Conservation (phyloP, 2,888 invertebrate genomes). For the Dioctria linearis region DNA sequence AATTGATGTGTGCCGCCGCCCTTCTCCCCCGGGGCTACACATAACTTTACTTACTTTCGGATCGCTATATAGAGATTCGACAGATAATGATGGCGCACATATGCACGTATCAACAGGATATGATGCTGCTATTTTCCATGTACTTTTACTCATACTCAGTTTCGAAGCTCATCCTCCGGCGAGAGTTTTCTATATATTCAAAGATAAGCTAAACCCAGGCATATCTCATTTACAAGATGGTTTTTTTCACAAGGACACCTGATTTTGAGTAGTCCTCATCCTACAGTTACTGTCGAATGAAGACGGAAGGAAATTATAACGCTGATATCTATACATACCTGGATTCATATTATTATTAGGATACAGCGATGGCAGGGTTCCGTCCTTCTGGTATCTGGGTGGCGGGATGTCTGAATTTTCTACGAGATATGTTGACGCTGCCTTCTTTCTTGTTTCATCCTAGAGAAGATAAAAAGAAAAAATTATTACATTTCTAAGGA, state of each 20-base stretch:
- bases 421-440: conserved; percentile 75
- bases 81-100: conserved; percentile 36
- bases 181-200: neutral
- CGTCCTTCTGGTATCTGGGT: conserved; percentile 75
- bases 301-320: conserved; percentile 14
- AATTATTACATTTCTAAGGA: conserved; percentile 12
- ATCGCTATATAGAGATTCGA: neutral
- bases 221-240: neutral
- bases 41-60: conserved; percentile 1
- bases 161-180: too few relatives aligned
- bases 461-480: conserved; percentile 57
- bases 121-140: conserved; percentile 3
- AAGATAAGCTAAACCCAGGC: neutral
- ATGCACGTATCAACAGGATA: conserved; percentile 24
- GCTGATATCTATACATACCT: conserved; percentile 70
- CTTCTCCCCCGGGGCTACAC: neutral
- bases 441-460: conserved; percentile 72
- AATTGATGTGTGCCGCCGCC: neutral
- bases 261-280: neutral
- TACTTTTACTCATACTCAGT: neutral
- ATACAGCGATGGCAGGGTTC: conserved; percentile 78
- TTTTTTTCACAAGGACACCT: neutral
- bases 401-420: conserved; percentile 73
- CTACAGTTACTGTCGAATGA: neutral
- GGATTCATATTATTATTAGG: conserved; percentile 74